Base-by-base conservation (phyloP, 35 echinoderm and acorn worm species). In the Ophiothrix spiculata region DNA sequence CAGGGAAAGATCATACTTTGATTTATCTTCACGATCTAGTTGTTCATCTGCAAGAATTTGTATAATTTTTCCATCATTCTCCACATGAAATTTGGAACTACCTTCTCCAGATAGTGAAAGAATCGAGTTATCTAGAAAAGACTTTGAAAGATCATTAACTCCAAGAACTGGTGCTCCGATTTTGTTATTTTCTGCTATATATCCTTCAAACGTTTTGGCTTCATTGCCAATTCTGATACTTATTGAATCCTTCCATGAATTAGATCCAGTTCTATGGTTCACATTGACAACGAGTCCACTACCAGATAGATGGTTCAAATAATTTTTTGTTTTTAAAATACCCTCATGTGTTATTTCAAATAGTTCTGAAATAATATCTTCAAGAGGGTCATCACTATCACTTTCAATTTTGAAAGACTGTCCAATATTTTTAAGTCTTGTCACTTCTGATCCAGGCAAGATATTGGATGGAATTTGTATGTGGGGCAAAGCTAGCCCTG, bases 281-380 rank as follows among this genome's bases (percentile, higher is more conserved):
- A 84, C 33, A 37, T 32, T 10, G 40, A 84, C 4, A 19, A 60
- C 63, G 25, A 45, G 36, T 37, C 81, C 63, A 25, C 4, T 69
- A 6, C 54, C 56, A 0, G 63, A 32, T 37, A 84, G 54, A 13
- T 63, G 46, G 37, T 37, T 35, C 42, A 84, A 33, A 0, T 31
- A 60, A 35, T 33, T 56, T 33, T 60, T 84, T 54, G 81, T 84
- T 54, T 64, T 35, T 12, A 84, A 60, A 31, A 28, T 63, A 56
- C 81, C 81, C 15, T 28, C 37, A 12, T 84, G 32, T 84, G 81
- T 84, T 31, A 84, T 64, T 54, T 60, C 37, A 64, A 84, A 84
- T 35, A 36, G 36, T 6, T 82, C 45, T 69, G 60, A 69, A 69
- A 69, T 69, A 69, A 69, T n/a, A 25, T 69, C 60, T 25, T 69